Evolutionary conservation across 2,797 vertebrate species (phyloP).

Genomic region (Poecilia wingei): DNA sequence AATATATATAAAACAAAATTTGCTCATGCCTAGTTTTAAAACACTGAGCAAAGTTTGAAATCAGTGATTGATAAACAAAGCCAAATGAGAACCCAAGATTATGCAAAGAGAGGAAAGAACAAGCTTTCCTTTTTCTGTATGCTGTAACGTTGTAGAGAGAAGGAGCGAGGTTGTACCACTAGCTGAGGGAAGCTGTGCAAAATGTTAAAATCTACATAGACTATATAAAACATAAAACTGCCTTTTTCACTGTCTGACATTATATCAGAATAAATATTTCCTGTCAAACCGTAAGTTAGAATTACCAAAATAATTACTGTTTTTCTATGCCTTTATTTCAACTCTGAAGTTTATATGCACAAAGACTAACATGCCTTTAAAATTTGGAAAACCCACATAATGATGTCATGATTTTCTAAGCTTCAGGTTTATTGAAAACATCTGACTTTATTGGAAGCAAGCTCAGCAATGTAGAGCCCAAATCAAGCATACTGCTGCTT

Average conservation of each 20-base stretch:
- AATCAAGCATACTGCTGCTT: not conserved
- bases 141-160: not conserved
- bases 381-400: not conserved
- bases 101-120: not conserved
- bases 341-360: not conserved
- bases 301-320: not conserved
- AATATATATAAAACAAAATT: not conserved
- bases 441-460: not conserved
- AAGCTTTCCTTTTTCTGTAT: not conserved
- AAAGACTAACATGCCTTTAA: not conserved
- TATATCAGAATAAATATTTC: not conserved
- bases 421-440: not conserved
- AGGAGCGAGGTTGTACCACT: not conserved
- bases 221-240: not conserved
- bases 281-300: not conserved
- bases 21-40: not conserved
- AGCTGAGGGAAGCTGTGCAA: not conserved
- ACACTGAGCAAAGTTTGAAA: no score
- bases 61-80: not conserved
- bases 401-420: not conserved
- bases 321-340: not conserved
- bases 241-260: no score
- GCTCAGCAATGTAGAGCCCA: not conserved
- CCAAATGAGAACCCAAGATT: not conserved
- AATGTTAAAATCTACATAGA: not conserved